These are phyloP conservation scores for Archegozetes longisetosus DNA, from an alignment of 1,140 invertebrate genomes.

Conservation along the genomic window DNA sequence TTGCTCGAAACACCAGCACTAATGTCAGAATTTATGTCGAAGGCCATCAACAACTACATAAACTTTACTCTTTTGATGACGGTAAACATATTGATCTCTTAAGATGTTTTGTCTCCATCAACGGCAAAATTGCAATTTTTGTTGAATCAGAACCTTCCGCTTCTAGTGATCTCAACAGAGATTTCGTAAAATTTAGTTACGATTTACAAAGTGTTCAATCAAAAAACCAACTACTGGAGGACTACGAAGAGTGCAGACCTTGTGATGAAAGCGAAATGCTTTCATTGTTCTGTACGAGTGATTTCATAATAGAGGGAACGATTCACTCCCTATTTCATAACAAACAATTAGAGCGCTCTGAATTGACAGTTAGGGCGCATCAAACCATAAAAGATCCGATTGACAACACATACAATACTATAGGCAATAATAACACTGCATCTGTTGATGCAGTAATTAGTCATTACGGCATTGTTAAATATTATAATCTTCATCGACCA, in stretches of 20 bases:
- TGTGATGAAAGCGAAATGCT: conserved; percentile 55
- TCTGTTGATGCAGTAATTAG: background rate
- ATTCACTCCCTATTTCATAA: conserved; percentile 45
- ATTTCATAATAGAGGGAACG: conserved; percentile 50
- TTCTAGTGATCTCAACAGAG: conserved; percentile 16
- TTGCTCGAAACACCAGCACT: conserved; percentile 22
- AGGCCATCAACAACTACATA: conserved; percentile 41
- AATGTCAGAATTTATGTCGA: conserved; percentile 52
- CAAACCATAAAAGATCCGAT: conserved; percentile 39
- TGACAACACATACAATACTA: background rate
- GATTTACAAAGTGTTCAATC: conserved; percentile 42
- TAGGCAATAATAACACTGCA: background rate
- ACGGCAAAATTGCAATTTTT: conserved; percentile 49
- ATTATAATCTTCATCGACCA: conserved; percentile 33
- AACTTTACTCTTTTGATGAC: conserved; percentile 44
- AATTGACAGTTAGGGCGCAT: conserved; percentile 46
- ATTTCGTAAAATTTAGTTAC: conserved; percentile 44
- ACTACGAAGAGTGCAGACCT: conserved; percentile 51
- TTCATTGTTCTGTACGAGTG: conserved; percentile 57
- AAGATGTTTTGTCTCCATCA: conserved; percentile 47
- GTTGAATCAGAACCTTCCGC: conserved; percentile 40
- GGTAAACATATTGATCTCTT: conserved; percentile 33
- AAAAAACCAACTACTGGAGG: conserved; percentile 33
- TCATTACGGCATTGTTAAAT: conserved; percentile 15
- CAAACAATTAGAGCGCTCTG: conserved; percentile 43